Evolutionary conservation across 2,113 vertebrate genomes (phyloP).

Genomic region (Rallus limicola): DNA sequence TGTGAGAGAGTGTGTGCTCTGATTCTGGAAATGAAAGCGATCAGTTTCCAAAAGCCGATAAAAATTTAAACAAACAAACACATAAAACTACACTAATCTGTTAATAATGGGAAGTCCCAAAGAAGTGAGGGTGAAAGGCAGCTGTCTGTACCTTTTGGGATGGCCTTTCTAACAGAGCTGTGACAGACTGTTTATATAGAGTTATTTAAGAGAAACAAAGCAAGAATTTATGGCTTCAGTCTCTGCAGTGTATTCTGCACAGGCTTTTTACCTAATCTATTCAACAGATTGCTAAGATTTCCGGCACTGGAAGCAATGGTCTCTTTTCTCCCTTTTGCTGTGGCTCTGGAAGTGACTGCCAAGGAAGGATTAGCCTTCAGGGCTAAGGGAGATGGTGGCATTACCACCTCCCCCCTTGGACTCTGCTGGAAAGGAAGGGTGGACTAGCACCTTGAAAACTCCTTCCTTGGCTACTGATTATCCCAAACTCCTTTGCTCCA

Average conservation of each 20-base stretch:
- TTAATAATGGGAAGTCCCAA: neutral
- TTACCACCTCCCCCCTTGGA: neutral
- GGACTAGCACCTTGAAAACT: neutral
- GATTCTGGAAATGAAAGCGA: neutral
- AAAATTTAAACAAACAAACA: neutral
- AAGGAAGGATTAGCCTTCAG: neutral
- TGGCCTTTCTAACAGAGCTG: neutral
- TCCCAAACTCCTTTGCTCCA: neutral
- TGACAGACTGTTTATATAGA: neutral
- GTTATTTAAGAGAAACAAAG: neutral
- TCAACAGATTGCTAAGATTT: neutral
- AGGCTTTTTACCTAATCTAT: neutral
- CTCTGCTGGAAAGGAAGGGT: neutral
- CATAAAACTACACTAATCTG: accelerated
- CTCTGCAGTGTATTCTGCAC: neutral
- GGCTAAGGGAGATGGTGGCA: neutral
- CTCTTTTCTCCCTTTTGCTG: neutral
- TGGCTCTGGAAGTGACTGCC: neutral
- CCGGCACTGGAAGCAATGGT: neutral
- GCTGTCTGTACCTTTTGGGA: neutral
- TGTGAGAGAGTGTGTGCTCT: neutral
- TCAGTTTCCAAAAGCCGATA: neutral
- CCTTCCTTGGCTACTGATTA: neutral
- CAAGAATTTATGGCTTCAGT: neutral
- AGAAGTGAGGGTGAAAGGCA: neutral